Evolutionary conservation across 2,888 invertebrate species (phyloP).

Genomic region (Andrena bucephala): DNA sequence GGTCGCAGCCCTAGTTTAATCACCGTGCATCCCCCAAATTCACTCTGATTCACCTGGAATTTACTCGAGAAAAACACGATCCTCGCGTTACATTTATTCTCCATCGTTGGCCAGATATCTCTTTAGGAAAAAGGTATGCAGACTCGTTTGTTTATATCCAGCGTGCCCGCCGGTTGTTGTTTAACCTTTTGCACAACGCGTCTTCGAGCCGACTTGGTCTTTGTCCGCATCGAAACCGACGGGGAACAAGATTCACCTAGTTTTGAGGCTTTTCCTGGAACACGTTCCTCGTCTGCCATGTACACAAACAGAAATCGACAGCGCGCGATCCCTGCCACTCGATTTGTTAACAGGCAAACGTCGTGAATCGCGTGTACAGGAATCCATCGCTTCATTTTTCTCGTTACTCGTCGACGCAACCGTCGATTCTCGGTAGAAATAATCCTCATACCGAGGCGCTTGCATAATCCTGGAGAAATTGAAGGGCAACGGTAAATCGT

Average conservation of each 20-base stretch:
- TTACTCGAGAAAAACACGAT: no score
- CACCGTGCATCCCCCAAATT: no score
- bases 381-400: conserved; percentile 43
- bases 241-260: background rate
- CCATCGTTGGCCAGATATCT: no score
- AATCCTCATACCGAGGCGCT: conserved; percentile 55
- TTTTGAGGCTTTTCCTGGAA: conserved; percentile 10
- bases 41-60: no score
- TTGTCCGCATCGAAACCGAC: conserved; percentile 2
- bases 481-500: conserved; percentile 31
- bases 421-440: conserved; percentile 36
- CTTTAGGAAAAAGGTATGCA: background rate
- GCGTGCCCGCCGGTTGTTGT: conserved; percentile 1
- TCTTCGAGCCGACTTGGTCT: background rate
- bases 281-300: background rate
- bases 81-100: no score
- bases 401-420: conserved; percentile 45
- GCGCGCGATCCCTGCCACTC: conserved; percentile 9
- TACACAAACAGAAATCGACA: conserved; percentile 18
- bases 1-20: no score
- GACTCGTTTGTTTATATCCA: conserved; percentile 31
- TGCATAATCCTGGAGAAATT: conserved; percentile 44
- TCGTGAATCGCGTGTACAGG: conserved; percentile 14
- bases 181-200: conserved; percentile 29
- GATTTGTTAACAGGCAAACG: conserved; percentile 32